Conservation (phyloP, 2,888 invertebrate genomes). For the Chloroclystis v-ata region DNA sequence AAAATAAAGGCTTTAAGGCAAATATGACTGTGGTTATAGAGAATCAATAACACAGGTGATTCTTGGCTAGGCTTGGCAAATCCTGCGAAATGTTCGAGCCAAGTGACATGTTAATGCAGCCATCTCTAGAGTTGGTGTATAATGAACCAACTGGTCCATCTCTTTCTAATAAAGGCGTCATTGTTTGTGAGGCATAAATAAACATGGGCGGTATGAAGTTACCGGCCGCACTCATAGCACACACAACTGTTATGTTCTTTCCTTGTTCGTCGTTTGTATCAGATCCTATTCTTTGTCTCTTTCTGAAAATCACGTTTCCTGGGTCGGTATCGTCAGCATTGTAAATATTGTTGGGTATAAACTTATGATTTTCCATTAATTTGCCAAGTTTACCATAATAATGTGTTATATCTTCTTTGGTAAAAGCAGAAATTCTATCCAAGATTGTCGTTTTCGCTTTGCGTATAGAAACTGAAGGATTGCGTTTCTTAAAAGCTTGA, state of each 20-base stretch:
- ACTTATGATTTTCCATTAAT: conserved; percentile 25
- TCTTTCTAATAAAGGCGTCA: conserved; percentile 46
- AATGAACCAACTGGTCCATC: conserved; percentile 51
- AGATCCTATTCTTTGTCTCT: conserved; percentile 52
- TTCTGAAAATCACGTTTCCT: conserved; percentile 46
- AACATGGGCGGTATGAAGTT: conserved; percentile 59
- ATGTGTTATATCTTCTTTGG: conserved; percentile 22
- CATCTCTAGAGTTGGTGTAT: conserved; percentile 35
- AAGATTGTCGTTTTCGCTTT: conserved; percentile 25
- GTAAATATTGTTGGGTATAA: conserved; percentile 38
- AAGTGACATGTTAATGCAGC: conserved; percentile 37
- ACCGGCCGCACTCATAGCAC: conserved; percentile 51
- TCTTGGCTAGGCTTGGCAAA: conserved; percentile 38
- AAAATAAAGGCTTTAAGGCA: conserved; percentile 28
- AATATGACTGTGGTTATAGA: conserved; percentile 34
- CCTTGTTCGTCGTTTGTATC: conserved; percentile 53
- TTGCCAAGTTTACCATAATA: conserved; percentile 21
- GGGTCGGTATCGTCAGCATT: conserved; percentile 58
- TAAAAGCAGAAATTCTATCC: neutral
- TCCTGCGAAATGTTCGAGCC: conserved; percentile 31
- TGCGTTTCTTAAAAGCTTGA: conserved; percentile 18
- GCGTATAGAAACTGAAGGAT: conserved; percentile 7
- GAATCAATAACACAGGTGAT: conserved; percentile 39
- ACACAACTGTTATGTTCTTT: conserved; percentile 50
- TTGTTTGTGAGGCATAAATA: conserved; percentile 54